Conservation (phyloP, 2,888 invertebrate genomes). For the Theodoxus fluviatilis region DNA sequence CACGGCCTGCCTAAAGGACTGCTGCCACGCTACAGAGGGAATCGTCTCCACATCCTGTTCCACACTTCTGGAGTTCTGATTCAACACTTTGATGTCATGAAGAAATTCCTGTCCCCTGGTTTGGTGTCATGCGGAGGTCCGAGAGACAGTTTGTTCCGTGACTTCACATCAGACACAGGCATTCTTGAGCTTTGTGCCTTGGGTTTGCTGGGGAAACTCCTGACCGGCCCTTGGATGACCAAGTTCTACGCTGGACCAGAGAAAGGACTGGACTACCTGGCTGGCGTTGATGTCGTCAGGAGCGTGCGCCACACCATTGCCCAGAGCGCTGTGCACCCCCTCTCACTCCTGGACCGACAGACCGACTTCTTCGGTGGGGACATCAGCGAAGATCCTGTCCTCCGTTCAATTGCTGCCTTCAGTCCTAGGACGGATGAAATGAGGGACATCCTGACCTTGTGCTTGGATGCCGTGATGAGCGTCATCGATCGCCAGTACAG, state of each 20-base stretch:
- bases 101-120: constrained; percentile 23
- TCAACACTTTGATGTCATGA: constrained; percentile 20
- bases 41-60: constrained; percentile 33
- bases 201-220: constrained; percentile 27
- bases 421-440: too few relatives aligned
- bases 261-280: constrained; percentile 9
- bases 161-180: constrained; percentile 25
- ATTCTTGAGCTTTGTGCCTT: constrained; percentile 31
- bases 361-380: too few relatives aligned
- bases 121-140: constrained; percentile 31
- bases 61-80: constrained; percentile 30
- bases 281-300: constrained; percentile 23
- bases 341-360: too few relatives aligned
- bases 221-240: constrained; percentile 30
- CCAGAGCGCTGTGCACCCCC: too few relatives aligned
- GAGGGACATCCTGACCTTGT: too few relatives aligned
- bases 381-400: too few relatives aligned
- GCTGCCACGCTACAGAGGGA: constrained; percentile 34
- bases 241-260: constrained; percentile 29
- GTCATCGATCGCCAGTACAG: too few relatives aligned
- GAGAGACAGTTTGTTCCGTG: constrained; percentile 20
- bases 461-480: too few relatives aligned
- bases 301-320: too few relatives aligned
- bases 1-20: constrained; percentile 27
- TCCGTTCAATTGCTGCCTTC: too few relatives aligned